Percentiles rank a stretch among this genome's conserved stretches.
Evolutionary conservation across 92 coral and sea anemone genomes (phyloP).

Genomic region (Epizoanthus illoricatus): DNA sequence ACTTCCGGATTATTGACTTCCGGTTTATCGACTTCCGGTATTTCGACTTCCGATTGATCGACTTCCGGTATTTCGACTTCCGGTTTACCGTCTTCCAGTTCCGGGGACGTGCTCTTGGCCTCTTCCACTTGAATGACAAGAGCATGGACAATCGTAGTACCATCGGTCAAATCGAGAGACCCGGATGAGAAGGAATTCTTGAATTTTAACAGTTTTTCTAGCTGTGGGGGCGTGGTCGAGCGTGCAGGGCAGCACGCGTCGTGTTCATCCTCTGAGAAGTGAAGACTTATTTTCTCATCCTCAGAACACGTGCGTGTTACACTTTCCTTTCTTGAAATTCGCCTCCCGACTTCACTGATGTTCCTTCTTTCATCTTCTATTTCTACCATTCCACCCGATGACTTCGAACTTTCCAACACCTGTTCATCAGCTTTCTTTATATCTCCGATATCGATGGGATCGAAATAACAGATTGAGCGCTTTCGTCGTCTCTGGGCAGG

Average conservation of each 20-base stretch:
- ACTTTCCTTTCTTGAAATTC: conserved; percentile 30
- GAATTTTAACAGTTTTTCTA: conserved; percentile 53
- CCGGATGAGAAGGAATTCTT: conserved; percentile 63
- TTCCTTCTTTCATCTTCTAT: background rate
- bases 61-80: no score
- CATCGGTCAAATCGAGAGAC: conserved; percentile 22
- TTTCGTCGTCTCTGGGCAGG: conserved; percentile 64
- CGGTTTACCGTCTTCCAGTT: background rate
- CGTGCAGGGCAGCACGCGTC: conserved; percentile 43
- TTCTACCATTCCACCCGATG: background rate
- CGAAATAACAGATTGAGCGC: conserved; percentile 79
- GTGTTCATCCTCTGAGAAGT: conserved; percentile 73
- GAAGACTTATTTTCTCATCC: conserved; percentile 77
- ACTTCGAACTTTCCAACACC: background rate
- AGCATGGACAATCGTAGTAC: background rate
- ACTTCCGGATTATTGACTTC: background rate
- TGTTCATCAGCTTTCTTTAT: conserved; percentile 32
- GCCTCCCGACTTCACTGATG: conserved; percentile 9
- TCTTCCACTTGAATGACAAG: conserved; percentile 15
- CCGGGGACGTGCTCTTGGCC: background rate
- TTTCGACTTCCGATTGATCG: no score
- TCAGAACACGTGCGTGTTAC: conserved; percentile 71
- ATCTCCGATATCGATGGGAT: conserved; percentile 62
- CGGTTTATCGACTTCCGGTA: no score
- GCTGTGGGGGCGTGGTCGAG: conserved; percentile 15